phyloP scores from a whole-genome alignment of 2,113 vertebrate species.

The Urocynchramus pylzowi region DNA sequence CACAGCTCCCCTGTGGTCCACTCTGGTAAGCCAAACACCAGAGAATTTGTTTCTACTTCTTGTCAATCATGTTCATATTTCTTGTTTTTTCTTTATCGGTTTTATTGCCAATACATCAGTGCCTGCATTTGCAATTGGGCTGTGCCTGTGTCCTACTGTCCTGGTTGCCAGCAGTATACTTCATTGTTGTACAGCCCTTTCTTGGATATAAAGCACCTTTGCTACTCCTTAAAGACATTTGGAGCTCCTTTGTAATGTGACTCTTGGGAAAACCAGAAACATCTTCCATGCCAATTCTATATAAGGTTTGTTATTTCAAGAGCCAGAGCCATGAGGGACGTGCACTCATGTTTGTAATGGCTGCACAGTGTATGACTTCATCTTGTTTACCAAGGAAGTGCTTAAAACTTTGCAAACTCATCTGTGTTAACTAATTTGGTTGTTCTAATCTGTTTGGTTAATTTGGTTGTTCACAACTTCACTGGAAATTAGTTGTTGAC shows the following conservation, averaged over 20 bases:
- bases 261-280: neutral
- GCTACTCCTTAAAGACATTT: neutral
- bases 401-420: neutral
- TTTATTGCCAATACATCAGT: neutral
- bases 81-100: neutral
- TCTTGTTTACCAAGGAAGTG: neutral
- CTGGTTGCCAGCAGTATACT: neutral
- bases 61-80: neutral
- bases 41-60: neutral
- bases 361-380: neutral
- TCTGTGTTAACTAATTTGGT: neutral
- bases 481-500: neutral
- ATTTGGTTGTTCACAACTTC: neutral
- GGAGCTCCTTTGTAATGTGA: neutral
- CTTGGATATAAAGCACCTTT: neutral
- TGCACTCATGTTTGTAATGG: neutral
- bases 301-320: neutral
- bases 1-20: neutral
- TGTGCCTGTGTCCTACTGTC: neutral
- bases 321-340: neutral
- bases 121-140: neutral
- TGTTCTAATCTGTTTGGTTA: neutral
- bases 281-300: neutral
- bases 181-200: neutral
- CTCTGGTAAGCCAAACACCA: neutral